Conservation (phyloP, 2,888 invertebrate genomes). For the Escarpia spicata region DNA sequence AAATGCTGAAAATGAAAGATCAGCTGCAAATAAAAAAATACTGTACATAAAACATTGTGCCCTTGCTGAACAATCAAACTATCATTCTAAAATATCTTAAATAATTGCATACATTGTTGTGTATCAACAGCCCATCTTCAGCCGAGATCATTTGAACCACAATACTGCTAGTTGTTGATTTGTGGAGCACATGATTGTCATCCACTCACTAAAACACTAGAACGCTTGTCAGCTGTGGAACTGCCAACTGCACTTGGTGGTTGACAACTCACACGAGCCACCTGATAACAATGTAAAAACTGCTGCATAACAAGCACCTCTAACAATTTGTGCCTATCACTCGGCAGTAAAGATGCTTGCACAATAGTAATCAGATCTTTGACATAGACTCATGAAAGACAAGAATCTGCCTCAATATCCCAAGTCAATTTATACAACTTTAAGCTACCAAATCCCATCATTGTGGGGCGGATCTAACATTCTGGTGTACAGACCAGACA, state of each 20-base stretch:
- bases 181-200: background rate
- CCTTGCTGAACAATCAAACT: background rate
- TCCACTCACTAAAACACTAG: background rate
- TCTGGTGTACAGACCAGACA: background rate
- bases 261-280: too few species aligned
- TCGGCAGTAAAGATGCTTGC: too few species aligned
- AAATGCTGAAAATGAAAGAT: background rate
- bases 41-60: background rate
- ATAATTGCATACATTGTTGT: background rate
- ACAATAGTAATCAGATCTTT: background rate
- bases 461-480: background rate
- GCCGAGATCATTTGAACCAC: background rate
- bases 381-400: background rate
- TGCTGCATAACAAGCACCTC: too few species aligned
- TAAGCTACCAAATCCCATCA: background rate
- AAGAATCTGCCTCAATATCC: background rate
- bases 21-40: background rate
- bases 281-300: too few species aligned
- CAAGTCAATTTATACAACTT: background rate
- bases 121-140: background rate
- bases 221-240: background rate
- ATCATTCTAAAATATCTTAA: background rate
- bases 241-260: too few species aligned
- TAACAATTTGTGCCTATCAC: too few species aligned
- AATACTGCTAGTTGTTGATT: background rate